These are phyloP conservation scores for Cephalopachus bancanus DNA, from an alignment of 2,797 vertebrate species.

Conservation along the genomic window DNA sequence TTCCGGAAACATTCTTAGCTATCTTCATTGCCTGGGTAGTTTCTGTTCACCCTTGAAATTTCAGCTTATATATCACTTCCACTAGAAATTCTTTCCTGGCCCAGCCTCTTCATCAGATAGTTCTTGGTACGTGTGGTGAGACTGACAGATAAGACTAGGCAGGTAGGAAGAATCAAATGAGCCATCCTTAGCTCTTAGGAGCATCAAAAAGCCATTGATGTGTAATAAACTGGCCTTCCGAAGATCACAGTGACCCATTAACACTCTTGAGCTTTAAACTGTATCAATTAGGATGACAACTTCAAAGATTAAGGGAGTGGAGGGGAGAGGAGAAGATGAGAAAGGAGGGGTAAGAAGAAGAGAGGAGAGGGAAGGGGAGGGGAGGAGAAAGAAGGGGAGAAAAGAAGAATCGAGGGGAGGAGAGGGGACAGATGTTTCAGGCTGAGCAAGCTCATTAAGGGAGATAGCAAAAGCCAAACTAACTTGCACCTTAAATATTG, in stretches of 20 bases:
- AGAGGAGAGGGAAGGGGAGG: neutral
- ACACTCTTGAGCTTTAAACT: neutral
- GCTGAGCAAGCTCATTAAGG: neutral
- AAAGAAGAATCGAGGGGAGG: neutral
- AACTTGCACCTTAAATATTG: neutral
- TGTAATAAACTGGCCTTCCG: neutral
- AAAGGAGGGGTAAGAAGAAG: neutral
- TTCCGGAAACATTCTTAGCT: neutral
- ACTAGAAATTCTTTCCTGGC: neutral
- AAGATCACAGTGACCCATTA: neutral
- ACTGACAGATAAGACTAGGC: too few species aligned
- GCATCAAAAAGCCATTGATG: neutral
- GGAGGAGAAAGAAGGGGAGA: neutral
- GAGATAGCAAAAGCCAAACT: neutral
- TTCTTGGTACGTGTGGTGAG: neutral
- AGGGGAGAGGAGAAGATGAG: neutral
- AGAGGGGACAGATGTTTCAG: neutral
- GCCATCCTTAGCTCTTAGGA: neutral
- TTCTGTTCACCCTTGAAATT: neutral
- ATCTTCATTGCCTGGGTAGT: neutral
- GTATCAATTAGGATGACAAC: neutral
- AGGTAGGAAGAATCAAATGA: neutral
- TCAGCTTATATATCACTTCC: neutral
- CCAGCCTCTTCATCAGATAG: neutral
- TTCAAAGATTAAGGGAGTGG: neutral